phyloP scores from a whole-genome alignment of 2,797 vertebrate species.

The Acipenser transmontanus region DNA sequence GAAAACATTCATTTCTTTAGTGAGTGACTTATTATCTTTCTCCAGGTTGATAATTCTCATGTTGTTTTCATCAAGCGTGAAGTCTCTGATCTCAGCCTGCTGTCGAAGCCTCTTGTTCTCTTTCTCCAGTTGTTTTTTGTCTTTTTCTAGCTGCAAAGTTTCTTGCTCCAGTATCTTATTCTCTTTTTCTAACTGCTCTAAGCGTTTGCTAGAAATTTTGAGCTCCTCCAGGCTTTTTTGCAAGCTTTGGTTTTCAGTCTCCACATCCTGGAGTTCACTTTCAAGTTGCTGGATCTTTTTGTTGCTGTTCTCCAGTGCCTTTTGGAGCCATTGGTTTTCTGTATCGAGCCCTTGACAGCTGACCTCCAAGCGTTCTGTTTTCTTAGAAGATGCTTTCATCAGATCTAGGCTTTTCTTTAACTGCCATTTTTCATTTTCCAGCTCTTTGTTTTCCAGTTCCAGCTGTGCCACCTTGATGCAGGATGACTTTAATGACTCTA shows the following conservation, averaged over 20 bases:
- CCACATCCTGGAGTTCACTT: constrained; percentile 83
- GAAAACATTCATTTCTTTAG: constrained; percentile 82
- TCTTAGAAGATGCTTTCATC: constrained; percentile 88
- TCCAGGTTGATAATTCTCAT: constrained; percentile 78
- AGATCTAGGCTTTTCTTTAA: constrained; percentile 84
- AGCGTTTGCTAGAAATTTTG: constrained; percentile 91
- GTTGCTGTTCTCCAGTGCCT: constrained; percentile 89
- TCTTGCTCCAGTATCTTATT: constrained; percentile 87
- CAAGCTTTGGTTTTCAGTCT: constrained; percentile 86
- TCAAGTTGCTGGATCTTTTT: constrained; percentile 94
- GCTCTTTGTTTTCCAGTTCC: constrained; percentile 85
- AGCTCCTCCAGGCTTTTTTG: constrained; percentile 89
- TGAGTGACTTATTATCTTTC: constrained; percentile 87
- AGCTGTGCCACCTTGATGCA: constrained; percentile 80
- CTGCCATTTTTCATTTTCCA: constrained; percentile 86
- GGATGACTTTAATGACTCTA: constrained; percentile 66
- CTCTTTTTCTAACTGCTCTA: constrained; percentile 93
- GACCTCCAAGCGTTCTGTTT: constrained; percentile 88
- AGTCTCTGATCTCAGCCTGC: constrained; percentile 91
- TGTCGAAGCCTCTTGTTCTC: constrained; percentile 93
- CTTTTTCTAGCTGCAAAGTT: constrained; percentile 87
- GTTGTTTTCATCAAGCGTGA: constrained; percentile 84
- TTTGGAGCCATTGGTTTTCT: constrained; percentile 94
- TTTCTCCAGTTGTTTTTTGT: constrained; percentile 94
- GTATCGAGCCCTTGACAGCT: constrained; percentile 93